phyloP scores from a whole-genome alignment of 2,113 vertebrate species.

The Ceyx cyanopectus region DNA sequence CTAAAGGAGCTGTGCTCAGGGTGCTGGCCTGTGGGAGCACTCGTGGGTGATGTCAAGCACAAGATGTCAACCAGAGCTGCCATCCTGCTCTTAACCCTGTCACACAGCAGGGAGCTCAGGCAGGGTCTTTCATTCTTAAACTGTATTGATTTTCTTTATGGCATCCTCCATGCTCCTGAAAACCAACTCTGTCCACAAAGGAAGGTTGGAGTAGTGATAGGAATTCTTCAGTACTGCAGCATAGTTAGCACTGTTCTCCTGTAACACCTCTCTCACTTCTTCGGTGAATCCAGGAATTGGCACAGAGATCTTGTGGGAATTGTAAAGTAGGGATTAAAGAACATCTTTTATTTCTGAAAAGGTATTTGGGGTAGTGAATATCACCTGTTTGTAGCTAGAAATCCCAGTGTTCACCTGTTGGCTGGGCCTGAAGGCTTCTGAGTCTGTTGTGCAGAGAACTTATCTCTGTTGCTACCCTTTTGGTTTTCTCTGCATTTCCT shows the following conservation, averaged over 20 bases:
- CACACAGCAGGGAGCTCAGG: neutral
- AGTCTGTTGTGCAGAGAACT: neutral
- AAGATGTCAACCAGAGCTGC: neutral
- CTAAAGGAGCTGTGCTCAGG: neutral
- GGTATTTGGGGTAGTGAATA: neutral
- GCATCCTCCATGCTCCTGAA: neutral
- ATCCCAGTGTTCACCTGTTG: neutral
- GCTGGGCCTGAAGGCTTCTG: neutral
- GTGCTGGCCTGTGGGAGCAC: neutral
- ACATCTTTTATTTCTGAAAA: neutral
- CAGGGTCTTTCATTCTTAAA: constrained; percentile 25
- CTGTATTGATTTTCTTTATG: constrained; percentile 5
- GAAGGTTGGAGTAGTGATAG: neutral
- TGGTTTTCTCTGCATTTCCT: neutral
- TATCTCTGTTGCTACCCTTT: neutral
- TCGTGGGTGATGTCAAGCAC: neutral
- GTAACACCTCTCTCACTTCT: neutral
- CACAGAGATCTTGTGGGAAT: neutral
- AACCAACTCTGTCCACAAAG: neutral
- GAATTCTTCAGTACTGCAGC: neutral
- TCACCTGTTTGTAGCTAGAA: neutral
- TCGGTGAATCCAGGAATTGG: neutral
- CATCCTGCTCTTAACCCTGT: neutral
- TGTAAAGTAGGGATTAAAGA: neutral
- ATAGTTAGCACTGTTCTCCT: neutral